Evolutionary conservation across 2,797 vertebrate species (phyloP).

Genomic region (Limosa lapponica): DNA sequence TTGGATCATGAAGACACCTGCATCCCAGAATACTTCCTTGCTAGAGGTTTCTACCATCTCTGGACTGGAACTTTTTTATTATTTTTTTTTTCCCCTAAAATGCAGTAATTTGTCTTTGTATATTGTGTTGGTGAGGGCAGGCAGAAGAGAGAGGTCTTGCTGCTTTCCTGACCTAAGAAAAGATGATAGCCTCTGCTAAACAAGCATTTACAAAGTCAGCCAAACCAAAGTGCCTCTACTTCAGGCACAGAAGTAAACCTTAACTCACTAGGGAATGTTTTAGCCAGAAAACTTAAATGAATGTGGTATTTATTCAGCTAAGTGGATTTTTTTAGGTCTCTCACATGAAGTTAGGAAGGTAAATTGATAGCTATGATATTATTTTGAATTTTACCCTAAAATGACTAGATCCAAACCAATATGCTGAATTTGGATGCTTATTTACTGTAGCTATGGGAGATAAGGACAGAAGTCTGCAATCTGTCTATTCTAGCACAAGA

Average conservation of each 20-base stretch:
- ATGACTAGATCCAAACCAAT: not conserved
- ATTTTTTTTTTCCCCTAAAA: not conserved
- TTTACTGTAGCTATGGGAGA: not conserved
- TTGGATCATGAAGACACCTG: not conserved
- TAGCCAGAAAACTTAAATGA: not conserved
- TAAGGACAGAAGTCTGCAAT: not conserved
- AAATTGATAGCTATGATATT: not conserved
- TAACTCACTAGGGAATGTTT: not conserved
- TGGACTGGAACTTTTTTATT: not conserved
- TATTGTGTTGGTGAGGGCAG: not conserved
- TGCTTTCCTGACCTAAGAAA: not conserved
- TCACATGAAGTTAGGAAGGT: not conserved
- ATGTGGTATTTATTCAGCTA: not conserved
- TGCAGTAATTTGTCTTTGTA: constrained; percentile 8
- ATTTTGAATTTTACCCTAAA: not conserved
- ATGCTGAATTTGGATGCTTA: not conserved
- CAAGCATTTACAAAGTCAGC: not conserved
- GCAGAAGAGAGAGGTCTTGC: not conserved
- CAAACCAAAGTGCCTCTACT: not conserved
- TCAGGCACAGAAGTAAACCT: not conserved
- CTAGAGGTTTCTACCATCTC: not conserved
- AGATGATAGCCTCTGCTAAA: not conserved
- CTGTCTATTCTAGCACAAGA: not conserved
- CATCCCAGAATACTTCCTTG: not conserved
- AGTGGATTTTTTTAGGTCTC: accelerated